These are phyloP conservation scores for Salvelinus namaycush DNA, from an alignment of 2,113 vertebrate species.

Conservation along the genomic window DNA sequence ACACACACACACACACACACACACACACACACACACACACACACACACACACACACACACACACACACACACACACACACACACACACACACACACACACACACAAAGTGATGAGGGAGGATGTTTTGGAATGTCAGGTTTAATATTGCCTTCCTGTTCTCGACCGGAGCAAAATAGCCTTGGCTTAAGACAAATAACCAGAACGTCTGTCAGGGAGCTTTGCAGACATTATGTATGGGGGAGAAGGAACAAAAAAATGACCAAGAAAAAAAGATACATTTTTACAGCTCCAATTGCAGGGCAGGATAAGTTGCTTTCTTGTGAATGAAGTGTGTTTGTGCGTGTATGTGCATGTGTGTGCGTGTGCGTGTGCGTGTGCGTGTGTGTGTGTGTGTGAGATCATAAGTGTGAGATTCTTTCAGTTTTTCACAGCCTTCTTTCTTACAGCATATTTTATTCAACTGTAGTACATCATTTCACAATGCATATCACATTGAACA, in stretches of 20 bases:
- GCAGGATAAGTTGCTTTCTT: neutral
- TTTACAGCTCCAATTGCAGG: neutral
- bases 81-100: neutral
- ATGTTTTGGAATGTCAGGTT: constrained; percentile 13
- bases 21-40: no score
- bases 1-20: no score
- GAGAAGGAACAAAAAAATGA: neutral
- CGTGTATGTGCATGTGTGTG: neutral
- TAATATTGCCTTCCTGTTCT: constrained; percentile 6
- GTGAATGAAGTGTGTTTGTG: neutral
- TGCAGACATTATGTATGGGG: constrained; percentile 2
- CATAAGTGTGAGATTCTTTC: no score
- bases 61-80: no score
- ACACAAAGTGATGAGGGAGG: constrained; percentile 4
- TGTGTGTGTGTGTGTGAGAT: neutral
- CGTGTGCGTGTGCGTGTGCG: neutral
- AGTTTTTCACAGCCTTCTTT: no score
- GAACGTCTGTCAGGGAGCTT: constrained; percentile 20
- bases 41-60: no score
- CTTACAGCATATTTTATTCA: neutral
- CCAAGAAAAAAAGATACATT: neutral
- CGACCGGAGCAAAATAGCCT: constrained; percentile 21
- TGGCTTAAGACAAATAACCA: constrained; percentile 26
- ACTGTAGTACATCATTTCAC: neutral
- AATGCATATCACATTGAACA: neutral